Conservation (phyloP, 2,888 invertebrate genomes). For the Callinectes sapidus region DNA sequence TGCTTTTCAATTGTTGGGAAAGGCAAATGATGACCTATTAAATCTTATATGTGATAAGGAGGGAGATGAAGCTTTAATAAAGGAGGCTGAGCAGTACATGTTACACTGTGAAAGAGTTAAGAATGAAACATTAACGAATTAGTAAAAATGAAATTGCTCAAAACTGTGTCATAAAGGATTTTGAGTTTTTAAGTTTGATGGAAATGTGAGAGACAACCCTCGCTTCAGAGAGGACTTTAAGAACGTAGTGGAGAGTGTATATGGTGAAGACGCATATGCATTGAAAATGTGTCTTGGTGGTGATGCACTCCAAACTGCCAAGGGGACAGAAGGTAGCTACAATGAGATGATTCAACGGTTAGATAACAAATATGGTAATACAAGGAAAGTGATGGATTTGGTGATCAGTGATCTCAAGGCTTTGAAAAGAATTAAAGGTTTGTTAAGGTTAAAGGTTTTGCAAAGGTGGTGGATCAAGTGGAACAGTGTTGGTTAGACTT, state of each 20-base stretch:
- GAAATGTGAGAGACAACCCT: constrained; percentile 3
- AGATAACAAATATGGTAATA: no score
- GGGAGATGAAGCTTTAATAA: not conserved
- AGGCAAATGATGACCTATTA: no score
- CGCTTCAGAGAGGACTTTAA: constrained; percentile 6
- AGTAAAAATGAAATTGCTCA: not conserved
- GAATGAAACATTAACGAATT: not conserved
- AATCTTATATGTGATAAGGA: no score
- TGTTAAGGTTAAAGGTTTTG: no score
- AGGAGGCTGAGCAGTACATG: constrained; percentile 4
- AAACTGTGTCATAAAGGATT: not conserved
- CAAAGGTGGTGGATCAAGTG: no score
- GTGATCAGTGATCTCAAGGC: no score
- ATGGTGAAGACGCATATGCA: constrained; percentile 17
- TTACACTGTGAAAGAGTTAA: not conserved
- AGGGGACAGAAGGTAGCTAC: no score
- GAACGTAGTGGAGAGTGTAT: not conserved
- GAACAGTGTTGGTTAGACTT: no score
- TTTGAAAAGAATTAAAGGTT: no score
- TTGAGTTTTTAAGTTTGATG: constrained; percentile 17
- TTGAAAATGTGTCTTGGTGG: not conserved
- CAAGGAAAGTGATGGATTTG: no score
- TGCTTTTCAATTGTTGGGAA: no score
- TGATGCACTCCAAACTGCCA: not conserved
- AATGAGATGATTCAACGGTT: no score